These are phyloP conservation scores for Volucella zonaria DNA, from an alignment of 2,888 invertebrate species.

Conservation along the genomic window DNA sequence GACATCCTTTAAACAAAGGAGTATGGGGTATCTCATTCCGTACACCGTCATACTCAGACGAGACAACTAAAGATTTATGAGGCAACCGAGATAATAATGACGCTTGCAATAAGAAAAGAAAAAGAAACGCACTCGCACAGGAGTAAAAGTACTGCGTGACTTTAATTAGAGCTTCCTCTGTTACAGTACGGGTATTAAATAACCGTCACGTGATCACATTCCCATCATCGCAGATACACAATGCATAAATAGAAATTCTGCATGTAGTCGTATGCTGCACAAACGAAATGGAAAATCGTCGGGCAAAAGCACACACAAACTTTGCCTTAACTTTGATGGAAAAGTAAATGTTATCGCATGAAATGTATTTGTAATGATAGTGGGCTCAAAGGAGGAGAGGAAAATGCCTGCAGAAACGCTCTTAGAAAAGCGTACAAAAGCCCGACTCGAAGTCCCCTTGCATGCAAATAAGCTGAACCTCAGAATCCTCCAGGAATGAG, in stretches of 20 bases:
- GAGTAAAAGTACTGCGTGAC: constrained; percentile 63
- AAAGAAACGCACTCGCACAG: background rate
- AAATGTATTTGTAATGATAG: constrained; percentile 64
- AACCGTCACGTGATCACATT: constrained; percentile 68
- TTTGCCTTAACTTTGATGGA: constrained; percentile 70
- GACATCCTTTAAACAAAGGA: constrained; percentile 46
- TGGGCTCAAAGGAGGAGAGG: constrained; percentile 7
- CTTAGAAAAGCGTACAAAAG: constrained; percentile 58
- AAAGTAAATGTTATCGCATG: constrained; percentile 71
- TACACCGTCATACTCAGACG: background rate
- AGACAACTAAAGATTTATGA: constrained; percentile 67
- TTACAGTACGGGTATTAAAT: constrained; percentile 56
- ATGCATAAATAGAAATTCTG: no score
- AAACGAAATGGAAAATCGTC: constrained; percentile 46
- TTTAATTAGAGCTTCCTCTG: constrained; percentile 66
- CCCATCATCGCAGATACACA: constrained; percentile 22
- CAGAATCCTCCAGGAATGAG: constrained; percentile 53
- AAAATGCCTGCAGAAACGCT: constrained; percentile 48
- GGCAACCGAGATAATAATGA: constrained; percentile 39
- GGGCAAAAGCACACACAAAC: constrained; percentile 58
- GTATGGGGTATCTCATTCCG: constrained; percentile 16
- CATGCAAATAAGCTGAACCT: constrained; percentile 65
- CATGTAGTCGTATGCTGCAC: background rate
- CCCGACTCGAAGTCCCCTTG: constrained; percentile 43
- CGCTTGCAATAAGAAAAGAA: constrained; percentile 7